These are phyloP conservation scores for Ectemnius continuus DNA, from an alignment of 2,888 invertebrate genomes.

Conservation along the genomic window DNA sequence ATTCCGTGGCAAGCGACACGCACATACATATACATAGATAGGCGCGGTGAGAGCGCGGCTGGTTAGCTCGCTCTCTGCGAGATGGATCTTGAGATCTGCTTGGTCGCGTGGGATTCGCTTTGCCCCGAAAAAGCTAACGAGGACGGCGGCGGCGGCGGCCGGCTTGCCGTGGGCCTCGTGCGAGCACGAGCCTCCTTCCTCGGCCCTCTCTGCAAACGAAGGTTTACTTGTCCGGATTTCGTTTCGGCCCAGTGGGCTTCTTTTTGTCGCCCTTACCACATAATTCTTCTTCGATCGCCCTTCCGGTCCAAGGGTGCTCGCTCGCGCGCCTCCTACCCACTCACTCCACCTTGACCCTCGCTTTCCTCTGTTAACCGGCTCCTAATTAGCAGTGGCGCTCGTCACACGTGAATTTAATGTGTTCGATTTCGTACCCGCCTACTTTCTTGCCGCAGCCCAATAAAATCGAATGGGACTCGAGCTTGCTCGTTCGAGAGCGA, in stretches of 20 bases:
- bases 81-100: constrained; percentile 30
- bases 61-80: constrained; percentile 1
- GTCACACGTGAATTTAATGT: constrained; percentile 2
- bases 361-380: not conserved
- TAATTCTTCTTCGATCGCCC: constrained; percentile 4
- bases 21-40: too few species aligned
- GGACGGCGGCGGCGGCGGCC: constrained; percentile 15
- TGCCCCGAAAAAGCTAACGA: constrained; percentile 37
- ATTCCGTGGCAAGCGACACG: constrained; percentile 46
- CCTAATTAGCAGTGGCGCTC: constrained; percentile 3
- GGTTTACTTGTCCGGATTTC: constrained; percentile 4
- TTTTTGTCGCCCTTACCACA: constrained; percentile 5
- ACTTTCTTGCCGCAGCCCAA: too few species aligned
- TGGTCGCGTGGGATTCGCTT: constrained; percentile 41
- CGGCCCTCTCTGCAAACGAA: not conserved
- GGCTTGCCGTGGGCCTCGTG: not conserved
- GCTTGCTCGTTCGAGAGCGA: too few species aligned
- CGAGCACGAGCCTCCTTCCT: not conserved
- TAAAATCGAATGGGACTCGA: too few species aligned
- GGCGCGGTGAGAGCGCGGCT: too few species aligned
- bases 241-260: not conserved
- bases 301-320: not conserved
- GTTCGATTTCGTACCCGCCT: not conserved
- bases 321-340: not conserved
- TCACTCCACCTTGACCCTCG: not conserved